Conservation (phyloP, 2,888 invertebrate species). For the Catonia carolina region DNA sequence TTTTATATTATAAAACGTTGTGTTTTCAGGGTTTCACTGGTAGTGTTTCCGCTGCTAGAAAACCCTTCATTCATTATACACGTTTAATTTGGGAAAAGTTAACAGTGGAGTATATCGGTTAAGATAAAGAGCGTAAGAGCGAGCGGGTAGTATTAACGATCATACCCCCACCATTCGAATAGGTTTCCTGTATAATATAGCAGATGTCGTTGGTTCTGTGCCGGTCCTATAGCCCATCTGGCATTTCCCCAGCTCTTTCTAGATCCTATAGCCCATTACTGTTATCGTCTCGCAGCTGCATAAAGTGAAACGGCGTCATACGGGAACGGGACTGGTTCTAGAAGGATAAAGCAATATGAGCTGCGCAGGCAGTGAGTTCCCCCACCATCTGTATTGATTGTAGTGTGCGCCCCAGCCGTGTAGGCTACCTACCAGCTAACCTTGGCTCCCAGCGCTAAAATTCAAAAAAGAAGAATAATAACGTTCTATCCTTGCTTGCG, state of each 20-base stretch:
- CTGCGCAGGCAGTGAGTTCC: constrained; percentile 26
- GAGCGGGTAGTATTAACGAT: constrained; percentile 9
- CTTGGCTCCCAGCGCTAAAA: constrained; percentile 18
- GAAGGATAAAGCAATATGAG: constrained; percentile 28
- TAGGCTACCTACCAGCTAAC: constrained; percentile 9
- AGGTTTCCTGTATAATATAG: constrained; percentile 24
- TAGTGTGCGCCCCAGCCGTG: not conserved
- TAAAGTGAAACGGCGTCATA: constrained; percentile 41
- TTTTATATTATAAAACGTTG: too few species aligned
- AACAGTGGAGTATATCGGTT: too few species aligned
- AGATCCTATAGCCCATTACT: constrained; percentile 48
- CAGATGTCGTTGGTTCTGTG: constrained; percentile 26
- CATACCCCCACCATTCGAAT: not conserved
- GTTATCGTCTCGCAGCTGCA: constrained; percentile 49
- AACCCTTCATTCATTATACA: constrained; percentile 11
- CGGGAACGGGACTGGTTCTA: constrained; percentile 29
- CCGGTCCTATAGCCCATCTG: constrained; percentile 40
- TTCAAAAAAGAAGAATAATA: constrained; percentile 24
- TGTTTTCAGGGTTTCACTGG: too few species aligned
- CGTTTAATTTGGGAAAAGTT: constrained; percentile 4
- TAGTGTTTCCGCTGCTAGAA: too few species aligned
- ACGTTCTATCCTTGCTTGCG: constrained; percentile 17
- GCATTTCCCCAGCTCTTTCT: constrained; percentile 36
- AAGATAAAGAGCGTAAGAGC: too few species aligned
- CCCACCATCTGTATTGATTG: constrained; percentile 19